Evolutionary conservation across 2,888 invertebrate genomes (phyloP).

Genomic region (Dilophus febrilis): DNA sequence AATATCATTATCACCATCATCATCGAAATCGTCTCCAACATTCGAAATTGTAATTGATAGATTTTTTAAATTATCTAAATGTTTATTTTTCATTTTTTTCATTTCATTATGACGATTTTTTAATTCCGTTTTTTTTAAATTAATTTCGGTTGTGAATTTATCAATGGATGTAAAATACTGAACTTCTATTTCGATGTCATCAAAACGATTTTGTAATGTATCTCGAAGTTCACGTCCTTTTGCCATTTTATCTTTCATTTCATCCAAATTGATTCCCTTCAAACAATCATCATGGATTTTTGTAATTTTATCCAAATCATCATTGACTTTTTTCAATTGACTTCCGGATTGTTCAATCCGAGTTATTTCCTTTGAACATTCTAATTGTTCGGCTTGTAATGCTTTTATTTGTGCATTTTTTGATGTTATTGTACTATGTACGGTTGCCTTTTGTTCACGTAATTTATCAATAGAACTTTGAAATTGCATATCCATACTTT

Average conservation of each 20-base stretch:
- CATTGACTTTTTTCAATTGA: conserved; percentile 30
- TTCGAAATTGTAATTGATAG: conserved; percentile 26
- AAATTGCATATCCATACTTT: conserved; percentile 26
- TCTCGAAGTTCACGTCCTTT: not conserved
- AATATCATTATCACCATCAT: too few species aligned
- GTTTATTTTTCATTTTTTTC: conserved; percentile 45
- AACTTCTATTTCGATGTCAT: conserved; percentile 35
- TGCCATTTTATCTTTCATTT: conserved; percentile 38
- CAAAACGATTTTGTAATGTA: conserved; percentile 27
- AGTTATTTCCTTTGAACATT: conserved; percentile 38
- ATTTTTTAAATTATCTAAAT: conserved; percentile 43
- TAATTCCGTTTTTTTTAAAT: conserved; percentile 23
- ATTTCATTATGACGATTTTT: conserved; percentile 37
- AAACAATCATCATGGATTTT: conserved; percentile 33
- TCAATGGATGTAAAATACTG: conserved; percentile 25
- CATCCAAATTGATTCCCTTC: conserved; percentile 35
- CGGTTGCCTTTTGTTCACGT: conserved; percentile 38
- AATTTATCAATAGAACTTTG: conserved; percentile 37
- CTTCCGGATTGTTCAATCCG: conserved; percentile 41
- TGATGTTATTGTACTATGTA: conserved; percentile 46
- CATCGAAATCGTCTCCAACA: too few species aligned
- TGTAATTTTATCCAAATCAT: conserved; percentile 34
- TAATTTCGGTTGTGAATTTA: conserved; percentile 22
- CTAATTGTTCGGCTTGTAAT: conserved; percentile 37
- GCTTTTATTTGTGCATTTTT: conserved; percentile 35